phyloP scores from a whole-genome alignment of 2,113 vertebrate genomes.

The Gallinago paraguaiae region DNA sequence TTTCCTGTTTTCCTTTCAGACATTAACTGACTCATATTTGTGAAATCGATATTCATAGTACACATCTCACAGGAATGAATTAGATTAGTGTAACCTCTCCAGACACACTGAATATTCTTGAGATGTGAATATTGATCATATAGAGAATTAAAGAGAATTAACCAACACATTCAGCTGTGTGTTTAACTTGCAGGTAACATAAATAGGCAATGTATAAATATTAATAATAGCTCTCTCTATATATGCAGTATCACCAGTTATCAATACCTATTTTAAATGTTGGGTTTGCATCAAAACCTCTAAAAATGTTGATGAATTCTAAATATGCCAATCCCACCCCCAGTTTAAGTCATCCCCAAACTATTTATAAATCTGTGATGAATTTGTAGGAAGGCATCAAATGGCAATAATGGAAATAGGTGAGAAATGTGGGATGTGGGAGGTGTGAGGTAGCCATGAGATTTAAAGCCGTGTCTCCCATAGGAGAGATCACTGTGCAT shows the following conservation, averaged over 20 bases:
- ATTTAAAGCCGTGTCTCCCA: background rate
- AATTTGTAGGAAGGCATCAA: slow-evolving; percentile 3
- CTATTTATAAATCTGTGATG: slow-evolving; percentile 23
- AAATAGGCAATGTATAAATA: background rate
- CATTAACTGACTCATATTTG: background rate
- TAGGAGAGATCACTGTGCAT: background rate
- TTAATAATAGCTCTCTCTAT: background rate
- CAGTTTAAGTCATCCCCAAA: slow-evolving; percentile 26
- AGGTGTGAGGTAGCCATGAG: slow-evolving; percentile 25
- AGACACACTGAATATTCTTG: background rate
- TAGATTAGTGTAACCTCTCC: slow-evolving; percentile 11
- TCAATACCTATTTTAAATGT: background rate
- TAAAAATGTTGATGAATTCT: background rate
- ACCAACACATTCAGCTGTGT: background rate
- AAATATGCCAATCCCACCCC: slow-evolving; percentile 1
- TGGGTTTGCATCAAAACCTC: background rate
- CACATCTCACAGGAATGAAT: slow-evolving; percentile 10
- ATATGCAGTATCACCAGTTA: background rate
- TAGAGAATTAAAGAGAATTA: background rate
- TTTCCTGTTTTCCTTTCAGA: background rate
- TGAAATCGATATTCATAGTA: slow-evolving; percentile 50
- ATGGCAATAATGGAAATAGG: slow-evolving; percentile 34
- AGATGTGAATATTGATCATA: background rate
- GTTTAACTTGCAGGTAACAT: background rate
- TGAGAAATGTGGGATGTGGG: slow-evolving; percentile 23